Percentiles rank a stretch among this genome's conserved stretches.
These are phyloP conservation scores for Coracias cyanogaster DNA, from an alignment of 2,797 vertebrate genomes.

Conservation along the genomic window DNA sequence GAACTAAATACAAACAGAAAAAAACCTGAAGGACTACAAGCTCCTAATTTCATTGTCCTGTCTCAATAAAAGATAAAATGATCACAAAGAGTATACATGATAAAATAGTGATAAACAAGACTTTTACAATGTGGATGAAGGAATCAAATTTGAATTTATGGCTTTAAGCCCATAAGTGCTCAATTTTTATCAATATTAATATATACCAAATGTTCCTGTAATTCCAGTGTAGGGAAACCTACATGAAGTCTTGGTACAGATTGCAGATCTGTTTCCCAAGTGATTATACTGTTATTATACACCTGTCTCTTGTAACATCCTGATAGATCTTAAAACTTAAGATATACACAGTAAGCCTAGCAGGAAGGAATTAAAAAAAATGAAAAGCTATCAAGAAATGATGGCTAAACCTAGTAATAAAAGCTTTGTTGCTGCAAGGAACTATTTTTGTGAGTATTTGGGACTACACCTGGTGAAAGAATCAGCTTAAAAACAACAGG, in stretches of 20 bases:
- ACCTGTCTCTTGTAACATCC: neutral
- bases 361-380: neutral
- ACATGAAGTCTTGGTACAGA: neutral
- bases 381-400: neutral
- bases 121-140: neutral
- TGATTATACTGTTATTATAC: neutral
- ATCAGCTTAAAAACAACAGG: neutral
- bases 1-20: neutral
- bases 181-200: neutral
- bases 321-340: neutral
- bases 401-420: neutral
- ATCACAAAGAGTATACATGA: neutral
- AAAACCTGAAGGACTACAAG: neutral
- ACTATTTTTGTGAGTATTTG: neutral
- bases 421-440: neutral
- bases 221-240: neutral
- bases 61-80: neutral
- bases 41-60: neutral
- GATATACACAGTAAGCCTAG: neutral
- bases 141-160: neutral
- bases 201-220: neutral
- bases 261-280: neutral
- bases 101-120: neutral
- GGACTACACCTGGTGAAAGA: neutral
- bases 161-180: neutral